Conservation (phyloP, 2,888 invertebrate species). For the Cyclophora albipunctata region DNA sequence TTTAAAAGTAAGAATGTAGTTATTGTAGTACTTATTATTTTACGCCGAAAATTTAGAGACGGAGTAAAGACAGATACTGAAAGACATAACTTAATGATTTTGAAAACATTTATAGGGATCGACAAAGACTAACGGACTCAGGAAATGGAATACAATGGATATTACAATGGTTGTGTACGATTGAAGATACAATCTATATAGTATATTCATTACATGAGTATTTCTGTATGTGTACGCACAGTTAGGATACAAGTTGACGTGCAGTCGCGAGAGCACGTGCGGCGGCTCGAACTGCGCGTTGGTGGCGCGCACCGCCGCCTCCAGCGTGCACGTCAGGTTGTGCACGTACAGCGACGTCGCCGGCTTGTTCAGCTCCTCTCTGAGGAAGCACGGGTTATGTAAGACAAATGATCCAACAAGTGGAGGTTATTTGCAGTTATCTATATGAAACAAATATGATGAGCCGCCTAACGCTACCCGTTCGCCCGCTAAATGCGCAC, state of each 20-base stretch:
- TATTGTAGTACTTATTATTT: too few relatives aligned
- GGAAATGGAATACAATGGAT: background rate
- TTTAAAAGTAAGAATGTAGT: too few relatives aligned
- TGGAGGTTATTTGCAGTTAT: background rate
- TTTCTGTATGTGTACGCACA: constrained; percentile 32
- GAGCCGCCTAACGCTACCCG: too few relatives aligned
- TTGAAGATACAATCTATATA: background rate
- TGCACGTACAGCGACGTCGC: constrained; percentile 91
- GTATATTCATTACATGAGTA: too few relatives aligned
- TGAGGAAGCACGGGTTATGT: background rate
- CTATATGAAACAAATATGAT: too few relatives aligned
- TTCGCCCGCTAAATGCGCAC: too few relatives aligned
- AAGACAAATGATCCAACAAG: background rate
- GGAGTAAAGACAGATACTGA: background rate
- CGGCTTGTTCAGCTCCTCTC: constrained; percentile 91
- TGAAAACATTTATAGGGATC: background rate
- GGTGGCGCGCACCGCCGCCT: constrained; percentile 90
- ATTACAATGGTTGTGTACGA: background rate
- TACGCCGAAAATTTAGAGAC: too few relatives aligned
- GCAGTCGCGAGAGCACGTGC: constrained; percentile 90
- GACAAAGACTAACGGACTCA: background rate
- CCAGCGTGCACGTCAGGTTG: constrained; percentile 89
- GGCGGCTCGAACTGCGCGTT: constrained; percentile 95
- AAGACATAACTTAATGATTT: background rate
- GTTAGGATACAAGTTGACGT: constrained; percentile 81